Conservation (phyloP, 2,888 invertebrate species). For the Leucozona laternaria region DNA sequence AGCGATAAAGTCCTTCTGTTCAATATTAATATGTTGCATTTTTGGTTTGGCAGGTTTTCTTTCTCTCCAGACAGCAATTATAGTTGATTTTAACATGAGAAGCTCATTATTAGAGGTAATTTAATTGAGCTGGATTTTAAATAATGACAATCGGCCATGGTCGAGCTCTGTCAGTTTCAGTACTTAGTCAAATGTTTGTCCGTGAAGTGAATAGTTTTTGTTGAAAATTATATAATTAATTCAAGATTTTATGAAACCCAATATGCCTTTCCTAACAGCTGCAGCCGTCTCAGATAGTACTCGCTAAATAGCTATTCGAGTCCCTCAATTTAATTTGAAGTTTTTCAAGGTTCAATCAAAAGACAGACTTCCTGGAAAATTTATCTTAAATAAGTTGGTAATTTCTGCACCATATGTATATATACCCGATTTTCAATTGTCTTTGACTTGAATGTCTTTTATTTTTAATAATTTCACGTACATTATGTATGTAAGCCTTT, state of each 20-base stretch:
- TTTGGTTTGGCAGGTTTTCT: not conserved
- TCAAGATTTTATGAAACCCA: not conserved
- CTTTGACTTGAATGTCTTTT: too few relatives aligned
- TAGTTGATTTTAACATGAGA: slow-evolving; percentile 3
- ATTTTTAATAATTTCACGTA: too few relatives aligned
- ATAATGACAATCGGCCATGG: not conserved
- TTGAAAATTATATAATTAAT: not conserved
- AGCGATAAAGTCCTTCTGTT: not conserved
- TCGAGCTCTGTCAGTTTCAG: not conserved
- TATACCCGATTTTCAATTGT: too few relatives aligned
- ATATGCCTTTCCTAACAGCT: not conserved
- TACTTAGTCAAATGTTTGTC: not conserved
- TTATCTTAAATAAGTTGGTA: too few relatives aligned
- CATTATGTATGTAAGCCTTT: too few relatives aligned
- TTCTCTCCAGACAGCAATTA: slow-evolving; percentile 17
- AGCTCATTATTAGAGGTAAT: slow-evolving; percentile 8
- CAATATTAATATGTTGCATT: not conserved
- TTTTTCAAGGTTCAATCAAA: too few relatives aligned
- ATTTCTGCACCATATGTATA: too few relatives aligned
- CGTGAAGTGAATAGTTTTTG: not conserved
- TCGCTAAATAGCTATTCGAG: too few relatives aligned
- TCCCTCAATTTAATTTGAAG: too few relatives aligned
- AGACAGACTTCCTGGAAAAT: too few relatives aligned
- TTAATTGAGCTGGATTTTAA: not conserved
- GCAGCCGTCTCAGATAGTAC: too few relatives aligned